A percentile compares a stretch with the other conserved stretches of the same genome.
Evolutionary conservation across 2,888 invertebrate genomes (phyloP).

Genomic region (Lydus trimaculatus): DNA sequence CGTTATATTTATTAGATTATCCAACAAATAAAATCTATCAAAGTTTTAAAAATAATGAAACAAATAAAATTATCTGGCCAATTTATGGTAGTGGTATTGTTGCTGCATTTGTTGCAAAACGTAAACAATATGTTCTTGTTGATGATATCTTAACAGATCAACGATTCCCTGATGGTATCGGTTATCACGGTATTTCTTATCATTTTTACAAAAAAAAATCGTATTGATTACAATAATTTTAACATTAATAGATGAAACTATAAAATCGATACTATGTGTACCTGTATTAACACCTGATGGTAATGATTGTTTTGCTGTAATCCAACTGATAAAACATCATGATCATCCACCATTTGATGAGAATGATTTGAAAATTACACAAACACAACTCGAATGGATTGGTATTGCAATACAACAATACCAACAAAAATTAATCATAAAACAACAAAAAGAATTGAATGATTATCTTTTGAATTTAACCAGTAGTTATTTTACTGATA

Average conservation of each 20-base stretch:
- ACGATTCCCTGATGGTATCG: constrained; percentile 67
- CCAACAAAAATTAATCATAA: constrained; percentile 52
- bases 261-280: constrained; percentile 67
- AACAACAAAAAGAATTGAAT: constrained; percentile 58
- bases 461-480: constrained; percentile 57
- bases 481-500: constrained; percentile 65
- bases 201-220: no score
- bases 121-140: constrained; percentile 65
- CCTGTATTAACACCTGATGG: constrained; percentile 68
- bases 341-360: constrained; percentile 48
- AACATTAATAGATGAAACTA: constrained; percentile 65
- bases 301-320: constrained; percentile 66
- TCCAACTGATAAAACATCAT: constrained; percentile 65
- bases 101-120: constrained; percentile 66
- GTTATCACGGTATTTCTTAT: constrained; percentile 48
- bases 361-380: constrained; percentile 54
- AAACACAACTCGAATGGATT: constrained; percentile 59
- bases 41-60: constrained; percentile 61
- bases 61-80: constrained; percentile 66
- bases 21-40: constrained; percentile 65
- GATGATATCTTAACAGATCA: constrained; percentile 66
- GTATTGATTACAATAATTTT: no score
- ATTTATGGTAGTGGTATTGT: constrained; percentile 65
- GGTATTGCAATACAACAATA: constrained; percentile 61
- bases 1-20: constrained; percentile 66